Evolutionary conservation across 2,888 invertebrate species (phyloP).

Genomic region (Halictus quadricinctus): DNA sequence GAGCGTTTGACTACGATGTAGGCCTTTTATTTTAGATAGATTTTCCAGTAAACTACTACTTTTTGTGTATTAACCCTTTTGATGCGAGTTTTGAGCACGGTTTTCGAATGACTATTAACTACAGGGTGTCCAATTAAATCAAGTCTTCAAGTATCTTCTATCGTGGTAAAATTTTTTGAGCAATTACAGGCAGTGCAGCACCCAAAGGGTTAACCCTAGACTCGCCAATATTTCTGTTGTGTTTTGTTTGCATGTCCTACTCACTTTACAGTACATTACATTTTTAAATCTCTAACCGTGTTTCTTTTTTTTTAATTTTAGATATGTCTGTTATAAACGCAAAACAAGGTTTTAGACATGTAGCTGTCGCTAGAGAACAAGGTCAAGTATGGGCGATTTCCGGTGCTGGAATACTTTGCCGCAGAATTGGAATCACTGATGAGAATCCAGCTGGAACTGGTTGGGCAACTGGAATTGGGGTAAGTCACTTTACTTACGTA

Average conservation of each 20-base stretch:
- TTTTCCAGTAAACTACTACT: slow-evolving; percentile 1
- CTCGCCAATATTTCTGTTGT: neutral
- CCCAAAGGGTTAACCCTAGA: slow-evolving; percentile 7
- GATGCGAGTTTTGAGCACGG: neutral
- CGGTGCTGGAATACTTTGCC: slow-evolving; percentile 87
- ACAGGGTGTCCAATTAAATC: neutral
- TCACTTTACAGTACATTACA: neutral
- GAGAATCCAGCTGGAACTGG: slow-evolving; percentile 89
- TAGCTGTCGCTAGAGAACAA: slow-evolving; percentile 86
- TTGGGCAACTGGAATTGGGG: slow-evolving; percentile 89
- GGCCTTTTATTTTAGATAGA: neutral
- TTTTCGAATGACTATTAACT: neutral
- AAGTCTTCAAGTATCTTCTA: neutral
- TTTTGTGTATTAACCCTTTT: slow-evolving; percentile 5
- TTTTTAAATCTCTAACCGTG: neutral
- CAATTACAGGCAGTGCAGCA: neutral
- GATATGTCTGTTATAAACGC: slow-evolving; percentile 78
- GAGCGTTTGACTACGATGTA: slow-evolving; percentile 22
- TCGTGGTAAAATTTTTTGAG: no score
- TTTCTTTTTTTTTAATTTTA: slow-evolving; percentile 42
- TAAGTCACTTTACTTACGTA: slow-evolving; percentile 74
- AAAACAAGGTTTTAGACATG: slow-evolving; percentile 86
- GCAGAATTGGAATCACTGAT: slow-evolving; percentile 89
- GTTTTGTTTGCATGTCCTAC: slow-evolving; percentile 2
- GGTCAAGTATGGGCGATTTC: slow-evolving; percentile 91